Evolutionary conservation across 2,888 invertebrate species (phyloP), one percentile per base, ranked within the genome.

Genomic region (Patella pellucida): DNA sequence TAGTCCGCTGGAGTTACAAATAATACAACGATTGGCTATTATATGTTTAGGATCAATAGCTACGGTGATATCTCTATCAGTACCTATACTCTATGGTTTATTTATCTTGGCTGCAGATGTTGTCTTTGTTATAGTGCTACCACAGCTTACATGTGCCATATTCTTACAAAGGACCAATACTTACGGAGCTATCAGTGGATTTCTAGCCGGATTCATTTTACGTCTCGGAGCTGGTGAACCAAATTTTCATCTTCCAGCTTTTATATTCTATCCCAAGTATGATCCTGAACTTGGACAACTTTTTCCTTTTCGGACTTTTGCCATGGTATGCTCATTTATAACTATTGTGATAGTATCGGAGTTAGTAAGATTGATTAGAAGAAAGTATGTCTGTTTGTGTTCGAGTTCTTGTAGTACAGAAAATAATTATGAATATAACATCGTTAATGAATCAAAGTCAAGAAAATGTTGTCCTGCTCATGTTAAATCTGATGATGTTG

Each of bases 221-320:
- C 93, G 98, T 3, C 91, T 97, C 71, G 94, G 95, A 0, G 97
- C 98, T 0, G 96, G 98, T 0, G 98, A 98, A 92, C 94, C 94
- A 74, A 91, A 96, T 85, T 93, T 98, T 89, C 94, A 95, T 0
- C 92, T 98, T 73, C 94, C 95, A 0, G 93, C 97, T 0, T 91
- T 96, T 71, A 95, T 98, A 81, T 94, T 95, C 89, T 98, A 94
- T 91, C 97, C 98, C 0, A 90, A 88, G 83, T 92, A 90, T 85
- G 95, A 96, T 87, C 85, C 85, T 92, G 93, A 72, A 9, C 88
- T 85, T 1, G 91, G 91, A 9, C 98, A 98, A 92, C 93, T 96
- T 88, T 99, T 99, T 92, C 98, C 98, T 31, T 98, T 98, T 93
- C 93, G 97, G 84, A 98, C 98, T 52, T 94, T 97, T 93, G 95